Evolutionary conservation across 2,113 vertebrate genomes (phyloP), one percentile per base, ranked within the genome.

Genomic region (Elephantulus edwardii): DNA sequence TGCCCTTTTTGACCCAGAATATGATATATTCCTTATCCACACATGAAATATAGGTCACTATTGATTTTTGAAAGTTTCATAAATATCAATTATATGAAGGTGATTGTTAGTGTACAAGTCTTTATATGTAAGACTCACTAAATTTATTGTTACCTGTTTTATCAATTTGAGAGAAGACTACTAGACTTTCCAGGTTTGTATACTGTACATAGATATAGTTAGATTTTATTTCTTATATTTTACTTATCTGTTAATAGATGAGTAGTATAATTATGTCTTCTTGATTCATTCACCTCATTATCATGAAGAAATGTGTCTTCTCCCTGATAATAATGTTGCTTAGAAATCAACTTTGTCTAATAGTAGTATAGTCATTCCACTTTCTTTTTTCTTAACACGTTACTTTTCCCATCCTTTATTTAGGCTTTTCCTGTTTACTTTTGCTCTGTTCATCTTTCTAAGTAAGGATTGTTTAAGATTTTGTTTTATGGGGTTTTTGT

Each of bases 341-440:
- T 38, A 93, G 52, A 72, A 71, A 88, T 78, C 42, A n/a, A 48
- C 54, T 76, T 89, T 76, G 75, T 76, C 50, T 81, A 16, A 48
- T 46, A 76, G 40, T n/a, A 77, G 2, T 42, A 71, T 20, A 77
- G 14, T 7, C 54, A 84, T 19, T 70, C 17, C 11, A 71, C 22
- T 91, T 93, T 88, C 30, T 83, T 90, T 46, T 72, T 22, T 64
- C 68, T 48, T 82, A 42, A 54, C 16, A 54, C 64, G 16, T 6
- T 48, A 76, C 62, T 85, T 81, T 60, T 81, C 20, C 5, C 30
- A 58, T 35, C 17, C 86, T 86, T 77, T n/a, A n/a, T n/a, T n/a
- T n/a, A n/a, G n/a, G n/a, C n/a, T n/a, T n/a, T n/a, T n/a, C n/a
- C n/a, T n/a, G n/a, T n/a, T n/a, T 24, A 40, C 17, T 2, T 89